Evolutionary conservation across 1,140 invertebrate genomes (phyloP), one percentile per base, ranked within the genome.

Genomic region (Elysia chlorotica): DNA sequence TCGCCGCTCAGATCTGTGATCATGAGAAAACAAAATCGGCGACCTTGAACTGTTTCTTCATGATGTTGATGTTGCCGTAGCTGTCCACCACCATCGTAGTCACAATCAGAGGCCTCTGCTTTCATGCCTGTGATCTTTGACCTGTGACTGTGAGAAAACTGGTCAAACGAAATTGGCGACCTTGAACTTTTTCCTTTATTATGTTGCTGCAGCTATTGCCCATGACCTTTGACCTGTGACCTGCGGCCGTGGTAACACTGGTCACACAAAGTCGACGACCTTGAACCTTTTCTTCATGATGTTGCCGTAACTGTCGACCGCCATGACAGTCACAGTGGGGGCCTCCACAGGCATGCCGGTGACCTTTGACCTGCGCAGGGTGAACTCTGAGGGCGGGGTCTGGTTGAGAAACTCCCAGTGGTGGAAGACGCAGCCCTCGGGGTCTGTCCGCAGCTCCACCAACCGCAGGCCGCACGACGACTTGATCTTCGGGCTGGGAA

Each of bases 401-500:
- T 80, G 75, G 5, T 75, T 71, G 0, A 83, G 77, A 56, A 92
- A 93, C 80, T 92, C 90, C 89, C 92, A 93, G 71, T 91, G 91
- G 79, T 90, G 88, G 73, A 92, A 85, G 33, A 92, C 91, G 54
- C 90, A 90, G 73, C 90, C 90, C 35, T 89, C 88, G 53, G 90
- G 89, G n/a, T 83, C 80, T 70, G 78, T 83, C 76, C 92, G 87
- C 53, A 93, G 88, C 88, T 93, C 92, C 37, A 93, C 89, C 48
- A 93, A 90, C 76, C 91, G 87, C 59, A 93, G 88, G n/a, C 92
- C 92, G 77, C 86, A 87, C 31, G 89, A 89, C 4, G 91, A 92
- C 77, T 89, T 90, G 31, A 93, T 76, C 30, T 69, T 73, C 23
- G 79, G 78, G 53, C 70, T 66, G 53, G 65, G 31, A 25, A 59